phyloP scores from a whole-genome alignment of 2,113 vertebrate species.

The Oreochromis tanganicae region DNA sequence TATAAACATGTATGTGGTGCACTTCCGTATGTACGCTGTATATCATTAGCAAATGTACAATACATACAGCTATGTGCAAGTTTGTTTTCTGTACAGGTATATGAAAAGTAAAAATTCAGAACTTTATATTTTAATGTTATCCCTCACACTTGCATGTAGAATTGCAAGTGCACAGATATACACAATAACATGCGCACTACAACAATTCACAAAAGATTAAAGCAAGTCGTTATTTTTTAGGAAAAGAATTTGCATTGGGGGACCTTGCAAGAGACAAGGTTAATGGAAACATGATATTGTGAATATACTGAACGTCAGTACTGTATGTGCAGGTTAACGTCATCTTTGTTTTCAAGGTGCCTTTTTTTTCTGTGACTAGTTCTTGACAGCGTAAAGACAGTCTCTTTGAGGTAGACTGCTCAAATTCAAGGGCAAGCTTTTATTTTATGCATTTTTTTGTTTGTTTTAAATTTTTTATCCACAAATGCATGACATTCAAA shows the following conservation, averaged over 20 bases:
- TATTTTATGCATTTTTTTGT: constrained; percentile 5
- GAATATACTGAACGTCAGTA: constrained; percentile 80
- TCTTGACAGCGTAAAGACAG: constrained; percentile 94
- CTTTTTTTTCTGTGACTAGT: constrained; percentile 79
- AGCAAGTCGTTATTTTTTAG: constrained; percentile 59
- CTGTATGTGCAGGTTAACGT: constrained; percentile 77
- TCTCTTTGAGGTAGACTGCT: constrained; percentile 98
- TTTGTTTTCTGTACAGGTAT: constrained; percentile 71
- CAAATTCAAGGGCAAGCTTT: constrained; percentile 87
- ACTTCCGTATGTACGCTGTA: constrained; percentile 64
- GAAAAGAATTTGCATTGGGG: constrained; percentile 62
- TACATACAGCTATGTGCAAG: constrained; percentile 76
- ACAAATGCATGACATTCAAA: constrained; percentile 98
- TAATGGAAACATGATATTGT: constrained; percentile 77
- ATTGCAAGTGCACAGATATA: constrained; percentile 68
- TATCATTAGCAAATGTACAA: constrained; percentile 77
- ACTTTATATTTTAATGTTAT: constrained; percentile 49
- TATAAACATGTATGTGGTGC: constrained; percentile 75
- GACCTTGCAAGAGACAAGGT: constrained; percentile 83
- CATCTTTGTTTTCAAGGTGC: constrained; percentile 77
- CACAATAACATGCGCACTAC: constrained; percentile 72
- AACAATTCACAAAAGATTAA: constrained; percentile 68
- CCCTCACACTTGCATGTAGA: constrained; percentile 61
- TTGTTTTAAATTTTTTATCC: constrained; percentile 56
- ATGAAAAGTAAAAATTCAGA: constrained; percentile 70